Base-by-base conservation (phyloP, 37 sponge, comb jelly and placozoan genomes). In the Aplysina aerophoba region DNA sequence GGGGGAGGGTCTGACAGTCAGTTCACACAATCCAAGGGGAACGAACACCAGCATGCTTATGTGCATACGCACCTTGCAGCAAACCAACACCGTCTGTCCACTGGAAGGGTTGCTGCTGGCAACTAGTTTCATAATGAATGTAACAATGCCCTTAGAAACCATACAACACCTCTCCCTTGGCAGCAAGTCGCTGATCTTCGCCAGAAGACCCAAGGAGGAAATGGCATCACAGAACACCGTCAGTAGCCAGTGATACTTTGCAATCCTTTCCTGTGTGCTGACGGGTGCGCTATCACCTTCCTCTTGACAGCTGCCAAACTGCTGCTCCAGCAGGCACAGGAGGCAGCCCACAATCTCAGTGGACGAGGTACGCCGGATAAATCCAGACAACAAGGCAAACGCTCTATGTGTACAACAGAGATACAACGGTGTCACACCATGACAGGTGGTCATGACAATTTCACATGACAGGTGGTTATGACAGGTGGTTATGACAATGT, bases 151-250 rank as follows among this genome's bases (percentile, higher is more conserved):
- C 22, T 36, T 40, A 8, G 54, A 75, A 3, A 75, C 53, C 20
- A 0, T 24, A 1, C 37, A 14, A 40, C 78, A 75, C 54, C 37
- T 38, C 38, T 75, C 37, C 25, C 50, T 75, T 44, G 31, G 12
- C 54, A 75, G 78, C 6, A 40, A 31, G n/a, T 36, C 24, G 3
- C 37, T 75, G 0, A 6, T 50, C 38, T 38, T 0, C 12, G 41
- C 17, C 30, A 35, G 17, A 28, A 17, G n/a, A n/a, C n/a, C 13
- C 35, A 69, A 12, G 6, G 71, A n/a, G 33, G 71, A 69, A 30
- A 75, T 21, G 44, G 78, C 33, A 24, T 53, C 78, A 36, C 37
- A 75, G 54, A 75, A 50, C 53, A 75, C 78, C 21, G 37, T 75
- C 78, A 75, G 78, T 24, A 75, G 22, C 78, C 78, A 75, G 25